Base-by-base conservation (phyloP, 2,797 vertebrate species). In the Gymnothorax reevesii region DNA sequence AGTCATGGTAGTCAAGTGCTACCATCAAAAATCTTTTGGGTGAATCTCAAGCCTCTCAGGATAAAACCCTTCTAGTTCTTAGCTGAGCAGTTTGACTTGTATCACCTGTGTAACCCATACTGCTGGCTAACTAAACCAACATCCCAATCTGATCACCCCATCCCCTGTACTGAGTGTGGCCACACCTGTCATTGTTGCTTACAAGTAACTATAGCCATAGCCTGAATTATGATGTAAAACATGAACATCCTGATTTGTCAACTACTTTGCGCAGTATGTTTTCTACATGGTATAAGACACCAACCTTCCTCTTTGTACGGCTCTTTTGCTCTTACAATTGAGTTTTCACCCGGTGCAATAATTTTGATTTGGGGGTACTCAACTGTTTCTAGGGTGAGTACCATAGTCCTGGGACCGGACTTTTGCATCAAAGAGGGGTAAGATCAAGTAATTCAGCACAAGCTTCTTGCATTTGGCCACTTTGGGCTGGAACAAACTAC, bases 31-130 rank as follows among this genome's bases (percentile, higher is more conserved):
- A 94, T 91, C 90, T 64, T 80, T 64, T 55, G 57, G 33, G 25
- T 91, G 90, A 93, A 92, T 90, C 94, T 94, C 91, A 90, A 92
- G 91, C 90, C 87, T 89, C 92, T 94, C 90, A 91, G 92, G 92
- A 88, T 91, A 87, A 92, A 91, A 90, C 89, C 90, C 87, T 89
- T 87, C 83, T 57, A 20, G 71, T 20, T 79, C 83, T 84, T 82
- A 73, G 85, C 42, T 71, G 77, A 86, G 62, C 86, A 83, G 91
- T 94, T 94, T 92, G 92, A 90, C 89, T 90, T 92, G 91, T 92
- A 93, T 93, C 93, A 94, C 93, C 90, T 89, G 92, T 93, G 95
- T 94, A 94, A 94, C 90, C 88, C 9, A 83, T 77, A 33, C 59
- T 20, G 15, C 92, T 92, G 57, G 82, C 60, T 73, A 27, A 54